These are phyloP conservation scores for Phorcus lineatus DNA, from an alignment of 2,888 invertebrate genomes.

Conservation along the genomic window DNA sequence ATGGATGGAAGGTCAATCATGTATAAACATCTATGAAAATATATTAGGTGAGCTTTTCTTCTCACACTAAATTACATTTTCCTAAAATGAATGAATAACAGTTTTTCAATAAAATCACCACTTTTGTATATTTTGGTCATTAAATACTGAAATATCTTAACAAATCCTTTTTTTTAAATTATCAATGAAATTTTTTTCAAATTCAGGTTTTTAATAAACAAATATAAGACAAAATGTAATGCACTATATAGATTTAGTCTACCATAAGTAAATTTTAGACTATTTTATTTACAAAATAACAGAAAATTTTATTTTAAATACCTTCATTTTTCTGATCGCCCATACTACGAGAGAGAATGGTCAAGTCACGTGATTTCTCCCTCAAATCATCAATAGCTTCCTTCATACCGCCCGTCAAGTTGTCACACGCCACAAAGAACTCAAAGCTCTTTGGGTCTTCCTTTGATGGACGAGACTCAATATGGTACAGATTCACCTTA, in stretches of 20 bases:
- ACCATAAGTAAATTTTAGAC: too few relatives aligned
- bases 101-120: neutral
- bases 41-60: too few relatives aligned
- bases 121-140: neutral
- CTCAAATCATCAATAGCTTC: slow-evolving; percentile 83
- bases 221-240: too few relatives aligned
- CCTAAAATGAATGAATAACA: neutral
- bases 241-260: too few relatives aligned
- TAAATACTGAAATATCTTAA: neutral
- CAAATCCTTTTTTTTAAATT: too few relatives aligned
- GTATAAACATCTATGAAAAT: too few relatives aligned
- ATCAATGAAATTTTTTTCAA: too few relatives aligned
- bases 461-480: slow-evolving; percentile 93
- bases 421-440: slow-evolving; percentile 94
- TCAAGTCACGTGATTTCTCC: slow-evolving; percentile 85
- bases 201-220: too few relatives aligned
- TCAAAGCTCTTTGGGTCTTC: slow-evolving; percentile 87
- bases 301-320: slow-evolving; percentile 25
- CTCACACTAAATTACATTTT: too few relatives aligned
- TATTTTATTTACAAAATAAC: too few relatives aligned
- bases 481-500: slow-evolving; percentile 89
- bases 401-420: slow-evolving; percentile 83
- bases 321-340: slow-evolving; percentile 36
- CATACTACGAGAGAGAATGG: slow-evolving; percentile 86
- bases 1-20: too few relatives aligned